These are phyloP conservation scores for Drosophila busckii DNA, from an alignment of 1,140 invertebrate genomes.

Conservation along the genomic window DNA sequence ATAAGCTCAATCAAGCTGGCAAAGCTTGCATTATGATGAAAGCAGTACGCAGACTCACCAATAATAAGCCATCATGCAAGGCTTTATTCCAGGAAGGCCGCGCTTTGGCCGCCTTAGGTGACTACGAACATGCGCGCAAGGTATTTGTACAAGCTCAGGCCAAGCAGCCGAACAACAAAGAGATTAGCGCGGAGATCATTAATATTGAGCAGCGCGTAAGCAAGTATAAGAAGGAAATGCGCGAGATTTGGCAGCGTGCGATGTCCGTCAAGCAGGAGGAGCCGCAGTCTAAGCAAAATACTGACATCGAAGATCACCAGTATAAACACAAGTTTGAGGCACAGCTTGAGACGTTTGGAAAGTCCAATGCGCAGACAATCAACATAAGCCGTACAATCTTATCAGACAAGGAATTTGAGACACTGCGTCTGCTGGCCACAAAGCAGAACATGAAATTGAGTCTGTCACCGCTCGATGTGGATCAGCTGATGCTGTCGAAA, in stretches of 20 bases:
- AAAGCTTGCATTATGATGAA: constrained; percentile 82
- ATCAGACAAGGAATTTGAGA: constrained; percentile 19
- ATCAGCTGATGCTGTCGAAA: constrained; percentile 38
- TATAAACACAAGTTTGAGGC: constrained; percentile 20
- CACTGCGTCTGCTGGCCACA: constrained; percentile 16
- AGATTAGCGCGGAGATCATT: constrained; percentile 44
- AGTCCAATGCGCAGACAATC: not conserved
- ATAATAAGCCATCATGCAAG: constrained; percentile 80
- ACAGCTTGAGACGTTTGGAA: constrained; percentile 24
- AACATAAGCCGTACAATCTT: constrained; percentile 27
- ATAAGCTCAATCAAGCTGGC: constrained; percentile 81
- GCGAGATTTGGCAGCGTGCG: constrained; percentile 48
- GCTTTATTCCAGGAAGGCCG: constrained; percentile 82
- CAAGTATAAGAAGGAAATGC: constrained; percentile 37
- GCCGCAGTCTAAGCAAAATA: not conserved
- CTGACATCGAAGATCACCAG: not conserved
- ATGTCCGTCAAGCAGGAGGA: constrained; percentile 2
- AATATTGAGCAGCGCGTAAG: constrained; percentile 22
- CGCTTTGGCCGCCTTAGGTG: constrained; percentile 81
- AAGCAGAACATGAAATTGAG: constrained; percentile 32
- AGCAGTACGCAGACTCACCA: constrained; percentile 79
- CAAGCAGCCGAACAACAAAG: constrained; percentile 42
- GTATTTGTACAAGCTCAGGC: constrained; percentile 32
- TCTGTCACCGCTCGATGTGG: constrained; percentile 30
- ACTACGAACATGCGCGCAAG: constrained; percentile 37